Evolutionary conservation across 2,888 invertebrate species (phyloP).

Genomic region (Zaprionus lineosus): DNA sequence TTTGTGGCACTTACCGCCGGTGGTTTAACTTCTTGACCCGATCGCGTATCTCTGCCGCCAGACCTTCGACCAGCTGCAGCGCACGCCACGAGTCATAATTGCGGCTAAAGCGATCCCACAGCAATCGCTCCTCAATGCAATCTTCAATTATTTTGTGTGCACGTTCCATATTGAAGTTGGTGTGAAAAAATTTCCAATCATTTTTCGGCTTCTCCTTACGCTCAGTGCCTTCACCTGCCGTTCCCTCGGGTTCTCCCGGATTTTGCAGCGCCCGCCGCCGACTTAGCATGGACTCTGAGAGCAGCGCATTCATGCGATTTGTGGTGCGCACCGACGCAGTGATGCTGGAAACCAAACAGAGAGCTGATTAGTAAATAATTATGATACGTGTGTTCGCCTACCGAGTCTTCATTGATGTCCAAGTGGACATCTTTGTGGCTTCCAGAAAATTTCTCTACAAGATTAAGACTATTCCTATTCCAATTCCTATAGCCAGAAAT

Average conservation of each 20-base stretch:
- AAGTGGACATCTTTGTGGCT: conserved; percentile 63
- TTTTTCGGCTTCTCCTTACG: conserved; percentile 67
- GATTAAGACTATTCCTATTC: neutral
- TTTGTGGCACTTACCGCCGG: conserved; percentile 67
- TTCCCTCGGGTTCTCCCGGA: conserved; percentile 46
- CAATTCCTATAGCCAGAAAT: conserved; percentile 5
- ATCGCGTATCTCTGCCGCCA: conserved; percentile 80
- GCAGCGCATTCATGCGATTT: conserved; percentile 82
- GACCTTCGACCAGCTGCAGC: conserved; percentile 78
- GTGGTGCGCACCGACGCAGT: conserved; percentile 82
- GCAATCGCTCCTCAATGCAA: conserved; percentile 80
- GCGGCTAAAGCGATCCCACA: conserved; percentile 82
- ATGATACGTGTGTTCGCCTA: conserved; percentile 34
- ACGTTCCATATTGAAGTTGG: conserved; percentile 82
- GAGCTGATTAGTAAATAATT: conserved; percentile 9
- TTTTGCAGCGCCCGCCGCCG: conserved; percentile 69
- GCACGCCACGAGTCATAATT: conserved; percentile 83
- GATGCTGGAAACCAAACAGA: conserved; percentile 67
- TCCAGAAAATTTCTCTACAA: conserved; percentile 28
- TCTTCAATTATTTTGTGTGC: conserved; percentile 80
- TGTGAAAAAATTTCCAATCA: conserved; percentile 80
- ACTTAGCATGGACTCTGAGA: conserved; percentile 80
- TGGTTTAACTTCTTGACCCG: conserved; percentile 80
- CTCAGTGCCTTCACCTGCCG: conserved; percentile 41
- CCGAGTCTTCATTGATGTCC: conserved; percentile 80